Conservation (phyloP, 2,888 invertebrate genomes). For the Microplitis deprimator region DNA sequence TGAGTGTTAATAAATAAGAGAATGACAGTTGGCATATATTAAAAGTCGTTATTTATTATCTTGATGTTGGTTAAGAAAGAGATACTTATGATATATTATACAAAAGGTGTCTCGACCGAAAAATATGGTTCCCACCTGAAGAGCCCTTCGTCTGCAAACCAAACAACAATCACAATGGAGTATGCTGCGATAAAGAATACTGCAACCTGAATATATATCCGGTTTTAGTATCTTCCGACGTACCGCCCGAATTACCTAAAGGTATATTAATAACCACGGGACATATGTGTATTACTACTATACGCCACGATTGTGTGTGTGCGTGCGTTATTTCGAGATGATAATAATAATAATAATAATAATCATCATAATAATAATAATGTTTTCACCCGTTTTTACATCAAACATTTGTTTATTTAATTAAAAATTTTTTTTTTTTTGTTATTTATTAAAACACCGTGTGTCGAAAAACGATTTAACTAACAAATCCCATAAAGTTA, state of each 20-base stretch:
- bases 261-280: slow-evolving; percentile 46
- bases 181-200: slow-evolving; percentile 75
- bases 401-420: slow-evolving; percentile 18
- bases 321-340: slow-evolving; percentile 59
- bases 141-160: slow-evolving; percentile 73
- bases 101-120: slow-evolving; percentile 73
- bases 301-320: slow-evolving; percentile 69
- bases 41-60: slow-evolving; percentile 40
- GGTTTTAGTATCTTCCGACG: slow-evolving; percentile 66
- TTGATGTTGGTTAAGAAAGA: neutral
- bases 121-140: slow-evolving; percentile 77
- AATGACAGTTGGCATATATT: slow-evolving; percentile 37
- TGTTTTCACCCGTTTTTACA: slow-evolving; percentile 16
- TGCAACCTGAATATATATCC: slow-evolving; percentile 74
- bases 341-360: neutral
- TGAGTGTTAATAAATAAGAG: slow-evolving; percentile 8
- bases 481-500: slow-evolving; percentile 17
- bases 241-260: slow-evolving; percentile 59
- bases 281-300: slow-evolving; percentile 53
- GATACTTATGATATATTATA: slow-evolving; percentile 25
- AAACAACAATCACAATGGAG: slow-evolving; percentile 65
- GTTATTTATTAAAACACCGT: neutral
- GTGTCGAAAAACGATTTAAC: slow-evolving; percentile 22
- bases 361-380: neutral
- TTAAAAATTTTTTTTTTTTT: slow-evolving; percentile 5